Base-by-base conservation (phyloP, 2,888 invertebrate genomes). In the Cyaniris semiargus region DNA sequence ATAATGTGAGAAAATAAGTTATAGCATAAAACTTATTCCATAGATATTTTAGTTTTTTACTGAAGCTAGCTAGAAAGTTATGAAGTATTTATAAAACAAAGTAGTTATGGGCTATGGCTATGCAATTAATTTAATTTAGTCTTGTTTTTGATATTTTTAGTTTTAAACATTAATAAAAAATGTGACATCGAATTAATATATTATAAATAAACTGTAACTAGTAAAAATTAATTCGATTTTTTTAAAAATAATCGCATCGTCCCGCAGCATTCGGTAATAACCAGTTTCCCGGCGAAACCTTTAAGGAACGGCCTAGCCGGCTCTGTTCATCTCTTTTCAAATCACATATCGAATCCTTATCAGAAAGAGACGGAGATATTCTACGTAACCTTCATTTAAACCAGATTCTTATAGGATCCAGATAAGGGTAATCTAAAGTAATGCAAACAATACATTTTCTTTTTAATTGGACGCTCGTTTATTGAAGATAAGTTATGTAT, bases 181-280 rank as follows among this genome's bases (percentile, higher is more conserved):
- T n/a, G n/a, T n/a, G n/a, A n/a, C n/a, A n/a, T n/a, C n/a, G n/a
- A n/a, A n/a, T n/a, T n/a, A n/a, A n/a, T n/a, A n/a, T n/a, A n/a
- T n/a, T n/a, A n/a, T n/a, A n/a, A n/a, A n/a, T n/a, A n/a, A n/a
- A n/a, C n/a, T n/a, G n/a, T n/a, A n/a, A n/a, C n/a, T n/a, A n/a
- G n/a, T n/a, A n/a, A n/a, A n/a, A n/a, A n/a, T n/a, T n/a, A n/a
- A n/a, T n/a, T n/a, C 10, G 38, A 38, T 58, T 72, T 53, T 72
- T 31, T 71, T 70, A 76, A 72, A 44, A 72, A 44, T 66, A 66
- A 27, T 70, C 21, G 58, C 82, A 81, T 81, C 89, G 87, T 93
- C 93, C 93, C 93, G 93, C 81, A 93, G 90, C 92, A 89, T 92
- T 91, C 87, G 81, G 79, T 83, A 82, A 84, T 87, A 92, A 92